Conservation (phyloP, 2,113 vertebrate genomes). For the Notarius quadriscutis region DNA sequence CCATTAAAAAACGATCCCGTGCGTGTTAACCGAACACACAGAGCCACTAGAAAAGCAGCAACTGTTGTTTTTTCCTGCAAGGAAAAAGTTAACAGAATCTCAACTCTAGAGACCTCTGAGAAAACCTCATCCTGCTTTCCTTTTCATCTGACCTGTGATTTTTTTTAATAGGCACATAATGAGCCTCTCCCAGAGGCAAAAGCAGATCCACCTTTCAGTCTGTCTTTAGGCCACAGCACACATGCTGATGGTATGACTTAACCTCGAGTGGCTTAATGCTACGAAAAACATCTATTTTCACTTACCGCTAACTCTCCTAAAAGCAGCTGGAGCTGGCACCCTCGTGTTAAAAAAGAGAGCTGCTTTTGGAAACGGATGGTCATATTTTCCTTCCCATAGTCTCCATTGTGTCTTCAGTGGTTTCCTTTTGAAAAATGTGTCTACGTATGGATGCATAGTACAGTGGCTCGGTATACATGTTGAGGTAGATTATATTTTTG, state of each 20-base stretch:
- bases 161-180: not conserved
- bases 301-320: conserved; percentile 39
- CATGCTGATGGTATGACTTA: not conserved
- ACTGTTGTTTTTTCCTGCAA: not conserved
- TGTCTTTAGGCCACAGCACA: not conserved
- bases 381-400: conserved; percentile 59
- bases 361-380: conserved; percentile 34
- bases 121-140: conserved; percentile 17
- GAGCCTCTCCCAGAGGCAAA: not conserved
- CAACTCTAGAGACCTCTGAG: not conserved
- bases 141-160: not conserved
- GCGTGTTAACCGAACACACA: not conserved
- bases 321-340: conserved; percentile 17
- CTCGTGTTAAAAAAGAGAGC: conserved; percentile 26
- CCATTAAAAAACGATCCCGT: not conserved
- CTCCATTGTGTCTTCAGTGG: conserved; percentile 39
- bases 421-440: conserved; percentile 53
- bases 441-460: conserved; percentile 11
- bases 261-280: conserved; percentile 28
- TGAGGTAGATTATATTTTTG: not conserved
- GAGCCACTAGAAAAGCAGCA: not conserved
- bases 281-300: conserved; percentile 48
- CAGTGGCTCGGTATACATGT: not conserved
- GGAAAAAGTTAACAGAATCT: not conserved
- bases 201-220: conserved; percentile 16